A percentile compares a stretch with the other conserved stretches of the same genome.
These are phyloP conservation scores for Sphaeridia pumilis DNA, from an alignment of 2,888 invertebrate genomes.

Conservation along the genomic window DNA sequence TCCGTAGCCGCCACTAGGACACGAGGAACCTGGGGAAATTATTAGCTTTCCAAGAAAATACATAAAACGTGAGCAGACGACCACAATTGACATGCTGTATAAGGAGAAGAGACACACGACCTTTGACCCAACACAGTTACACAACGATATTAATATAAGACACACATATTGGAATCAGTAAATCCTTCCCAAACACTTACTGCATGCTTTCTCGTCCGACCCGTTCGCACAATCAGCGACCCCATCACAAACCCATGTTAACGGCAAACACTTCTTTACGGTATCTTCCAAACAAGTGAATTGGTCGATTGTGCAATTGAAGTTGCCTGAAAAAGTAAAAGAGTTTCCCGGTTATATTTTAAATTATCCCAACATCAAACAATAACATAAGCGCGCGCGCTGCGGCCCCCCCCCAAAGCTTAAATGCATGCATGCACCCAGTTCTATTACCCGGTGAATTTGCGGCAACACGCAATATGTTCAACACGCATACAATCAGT, in stretches of 20 bases:
- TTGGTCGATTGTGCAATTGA: constrained; percentile 72
- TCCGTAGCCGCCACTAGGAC: no score
- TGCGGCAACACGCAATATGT: no score
- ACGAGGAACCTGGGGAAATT: no score
- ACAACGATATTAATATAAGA: neutral
- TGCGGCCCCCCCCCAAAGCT: neutral
- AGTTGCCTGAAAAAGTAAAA: constrained; percentile 51
- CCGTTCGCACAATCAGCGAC: constrained; percentile 76
- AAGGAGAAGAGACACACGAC: neutral
- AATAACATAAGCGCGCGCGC: no score
- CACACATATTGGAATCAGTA: neutral
- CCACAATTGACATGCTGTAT: no score
- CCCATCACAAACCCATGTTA: constrained; percentile 89
- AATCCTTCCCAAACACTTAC: constrained; percentile 52
- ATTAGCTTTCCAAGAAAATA: neutral
- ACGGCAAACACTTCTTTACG: constrained; percentile 74
- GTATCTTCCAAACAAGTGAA: constrained; percentile 67
- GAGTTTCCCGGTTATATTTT: neutral
- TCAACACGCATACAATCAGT: no score
- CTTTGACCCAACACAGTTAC: neutral
- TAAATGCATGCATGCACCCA: no score
- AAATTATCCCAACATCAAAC: no score
- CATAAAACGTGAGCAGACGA: neutral
- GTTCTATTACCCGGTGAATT: no score
- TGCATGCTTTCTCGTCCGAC: constrained; percentile 84